Conservation (phyloP, 2,797 vertebrate genomes). For the Ibycter americanus region DNA sequence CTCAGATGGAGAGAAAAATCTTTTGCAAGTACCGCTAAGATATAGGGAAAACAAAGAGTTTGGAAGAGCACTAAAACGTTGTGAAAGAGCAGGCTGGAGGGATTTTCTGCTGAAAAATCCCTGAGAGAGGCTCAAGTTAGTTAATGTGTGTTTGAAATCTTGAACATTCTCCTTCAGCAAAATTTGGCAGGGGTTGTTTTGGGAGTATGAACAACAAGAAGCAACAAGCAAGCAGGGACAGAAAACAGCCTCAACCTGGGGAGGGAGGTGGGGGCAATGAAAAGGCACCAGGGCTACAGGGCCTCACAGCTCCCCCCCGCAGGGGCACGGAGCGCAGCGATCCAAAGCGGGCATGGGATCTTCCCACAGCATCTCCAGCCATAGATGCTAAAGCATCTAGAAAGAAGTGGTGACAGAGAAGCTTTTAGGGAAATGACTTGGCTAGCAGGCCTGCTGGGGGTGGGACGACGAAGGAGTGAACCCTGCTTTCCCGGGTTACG, state of each 20-base stretch:
- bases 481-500: neutral
- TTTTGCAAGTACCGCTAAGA: neutral
- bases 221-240: neutral
- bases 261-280: neutral
- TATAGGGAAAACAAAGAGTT: neutral
- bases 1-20: neutral
- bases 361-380: neutral
- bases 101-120: neutral
- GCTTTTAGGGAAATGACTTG: constrained; percentile 16
- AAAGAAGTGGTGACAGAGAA: neutral
- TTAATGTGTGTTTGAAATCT: neutral
- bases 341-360: neutral
- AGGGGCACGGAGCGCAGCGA: neutral
- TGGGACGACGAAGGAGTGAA: neutral
- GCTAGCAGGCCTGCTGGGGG: neutral
- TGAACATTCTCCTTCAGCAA: neutral
- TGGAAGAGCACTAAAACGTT: neutral
- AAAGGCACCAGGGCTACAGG: neutral
- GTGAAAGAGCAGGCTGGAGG: neutral
- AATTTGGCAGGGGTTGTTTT: neutral
- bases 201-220: neutral
- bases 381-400: neutral
- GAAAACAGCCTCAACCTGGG: neutral
- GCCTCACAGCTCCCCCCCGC: neutral
- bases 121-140: neutral